Base-by-base conservation (phyloP, 2,888 invertebrate genomes). In the Pemphredon lugubris region DNA sequence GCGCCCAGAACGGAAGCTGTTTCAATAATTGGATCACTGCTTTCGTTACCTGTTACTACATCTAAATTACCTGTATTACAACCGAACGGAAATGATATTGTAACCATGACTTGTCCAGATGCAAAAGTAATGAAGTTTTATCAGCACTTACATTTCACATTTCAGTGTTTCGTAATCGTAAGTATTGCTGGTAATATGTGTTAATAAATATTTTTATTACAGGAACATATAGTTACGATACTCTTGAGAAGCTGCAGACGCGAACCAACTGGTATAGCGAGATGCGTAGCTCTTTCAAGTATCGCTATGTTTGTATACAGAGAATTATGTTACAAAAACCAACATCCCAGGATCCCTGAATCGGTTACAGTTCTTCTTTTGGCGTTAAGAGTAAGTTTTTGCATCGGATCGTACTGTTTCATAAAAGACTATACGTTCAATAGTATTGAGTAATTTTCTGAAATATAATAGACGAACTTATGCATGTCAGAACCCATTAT, bases 1-100 rank as follows among this genome's bases (percentile, higher is more conserved):
- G 94, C 95, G 68, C 98, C 98, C 0, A 92, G 98, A 66, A 95
- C 96, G 7, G 98, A 98, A 86, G 98, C 98, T 0, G 94, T 97
- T 20, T 95, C 97, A 0, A 94, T 98, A 70, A 91, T 98, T 30
- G 97, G 97, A 0, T 95, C 96, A 0, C 90, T 98, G 58, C 91
- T 98, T 40, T 95, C 96, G 76, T 92, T 97, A 77, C 96, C 97
- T 0, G 93, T 95, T 78, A 92, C 92, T 7, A 91, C 93, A 66
- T 91, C 93, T 84, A 92, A 93, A 82, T 91, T 94, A 45, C 94
- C 94, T 1, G 93, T 94, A 88, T 90, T 95, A 48, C 93, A 95
- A 79, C 94, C 94, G 0, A 92, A 92, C 72, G 92, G 92, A 1
- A 90, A 92, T 44, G 91, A 94, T 66, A 90, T 92, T 69, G 90